Evolutionary conservation across 2,888 invertebrate genomes (phyloP).

Genomic region (Ferdinandea cuprea): DNA sequence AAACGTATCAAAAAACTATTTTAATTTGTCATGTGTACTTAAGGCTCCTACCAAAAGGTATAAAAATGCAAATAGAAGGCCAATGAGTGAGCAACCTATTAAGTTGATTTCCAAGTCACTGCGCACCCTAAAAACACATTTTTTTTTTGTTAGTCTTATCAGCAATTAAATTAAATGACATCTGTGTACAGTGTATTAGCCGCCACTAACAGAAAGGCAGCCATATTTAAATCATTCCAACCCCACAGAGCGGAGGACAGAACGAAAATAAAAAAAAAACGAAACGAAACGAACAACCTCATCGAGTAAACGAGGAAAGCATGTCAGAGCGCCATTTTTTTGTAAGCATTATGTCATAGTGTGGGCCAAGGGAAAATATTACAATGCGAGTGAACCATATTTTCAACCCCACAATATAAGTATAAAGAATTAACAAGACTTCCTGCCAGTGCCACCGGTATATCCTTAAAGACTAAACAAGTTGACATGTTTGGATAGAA

Average conservation of each 20-base stretch:
- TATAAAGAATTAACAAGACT: background rate
- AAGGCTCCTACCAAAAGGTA: constrained; percentile 31
- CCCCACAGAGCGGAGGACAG: constrained; percentile 26
- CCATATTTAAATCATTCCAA: constrained; percentile 69
- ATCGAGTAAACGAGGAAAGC: constrained; percentile 57
- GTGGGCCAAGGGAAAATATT: constrained; percentile 26
- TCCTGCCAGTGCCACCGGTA: background rate
- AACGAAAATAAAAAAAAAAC: background rate
- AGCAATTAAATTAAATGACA: constrained; percentile 73
- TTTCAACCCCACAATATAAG: constrained; percentile 13
- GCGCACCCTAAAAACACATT: constrained; percentile 43
- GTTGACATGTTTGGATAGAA: constrained; percentile 64
- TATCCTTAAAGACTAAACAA: constrained; percentile 64
- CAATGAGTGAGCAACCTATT: constrained; percentile 60
- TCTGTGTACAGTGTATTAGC: constrained; percentile 50
- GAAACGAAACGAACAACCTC: too few relatives aligned
- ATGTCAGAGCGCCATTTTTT: constrained; percentile 69
- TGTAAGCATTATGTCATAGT: constrained; percentile 37
- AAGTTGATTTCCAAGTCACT: constrained; percentile 52
- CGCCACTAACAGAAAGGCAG: constrained; percentile 47
- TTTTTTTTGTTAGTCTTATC: constrained; percentile 49
- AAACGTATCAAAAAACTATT: constrained; percentile 42
- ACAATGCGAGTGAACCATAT: constrained; percentile 10
- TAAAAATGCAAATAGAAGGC: constrained; percentile 54
- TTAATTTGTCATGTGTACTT: constrained; percentile 73